Base-by-base conservation (phyloP, 2,113 vertebrate species). In the Apteryx mantelli region DNA sequence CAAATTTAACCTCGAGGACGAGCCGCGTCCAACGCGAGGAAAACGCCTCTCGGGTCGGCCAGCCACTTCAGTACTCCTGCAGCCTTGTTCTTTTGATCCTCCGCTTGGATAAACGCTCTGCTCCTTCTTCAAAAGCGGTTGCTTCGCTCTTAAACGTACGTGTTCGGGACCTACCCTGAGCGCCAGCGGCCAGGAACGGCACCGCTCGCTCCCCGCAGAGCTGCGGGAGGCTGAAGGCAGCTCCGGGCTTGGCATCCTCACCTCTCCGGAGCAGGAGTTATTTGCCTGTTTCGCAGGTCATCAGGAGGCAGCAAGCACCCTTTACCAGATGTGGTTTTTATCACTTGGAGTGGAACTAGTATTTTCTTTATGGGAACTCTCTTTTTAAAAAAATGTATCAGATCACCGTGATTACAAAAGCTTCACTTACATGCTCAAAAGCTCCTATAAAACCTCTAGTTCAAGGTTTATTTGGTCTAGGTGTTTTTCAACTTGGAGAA, bases 401-500 rank as follows among this genome's bases (percentile, higher is more conserved):
- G 83, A 95, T 97, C 93, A 85, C 77, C 46, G 48, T 1, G 19
- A 93, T 97, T 95, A 96, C 75, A 91, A 87, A 96, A 96, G 80
- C 78, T 92, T 95, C 91, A 28, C 73, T 95, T 86, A 91, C 36
- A 79, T 13, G 79, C 91, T 92, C 88, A 93, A 95, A 92, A 94
- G 76, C 79, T 64, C 71, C 92, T 53, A 91, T 92, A 95, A 96
- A 96, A 91, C 53, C 77, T 60, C 73, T 73, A 78, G 94, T 92
- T 97, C 93, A 89, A 93, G 90, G 70, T 96, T 95, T 94, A 92
- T 96, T 96, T 92, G 69, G 55, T 89, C 93, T 93, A 82, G 76
- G 91, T 84, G 77, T 92, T 94, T 97, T 96, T 96, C 81, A 95
- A 66, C 86, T 69, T 94, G 88, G 50, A 93, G 70, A 77, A 97